Evolutionary conservation across 2,797 vertebrate genomes (phyloP).

Genomic region (Arnoldichthys spilopterus): DNA sequence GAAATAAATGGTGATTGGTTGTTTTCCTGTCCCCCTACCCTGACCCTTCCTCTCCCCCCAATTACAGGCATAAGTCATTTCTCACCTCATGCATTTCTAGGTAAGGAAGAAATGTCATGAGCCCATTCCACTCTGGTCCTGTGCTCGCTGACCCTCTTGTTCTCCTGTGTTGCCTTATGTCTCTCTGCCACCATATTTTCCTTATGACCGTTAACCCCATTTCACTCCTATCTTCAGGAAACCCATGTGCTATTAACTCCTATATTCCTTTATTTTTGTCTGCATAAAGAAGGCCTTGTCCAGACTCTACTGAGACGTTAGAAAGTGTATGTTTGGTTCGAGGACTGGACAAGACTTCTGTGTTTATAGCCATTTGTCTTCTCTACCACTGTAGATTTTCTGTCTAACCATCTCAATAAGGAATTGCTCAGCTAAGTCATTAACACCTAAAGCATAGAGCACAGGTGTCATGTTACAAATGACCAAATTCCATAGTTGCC

Average conservation of each 20-base stretch:
- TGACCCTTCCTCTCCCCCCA: conserved; percentile 60
- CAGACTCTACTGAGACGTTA: not conserved
- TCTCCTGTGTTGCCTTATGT: not conserved
- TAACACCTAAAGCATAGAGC: too few species aligned
- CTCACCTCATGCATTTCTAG: conserved; percentile 95
- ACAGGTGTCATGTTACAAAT: too few species aligned
- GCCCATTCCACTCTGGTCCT: conserved; percentile 41
- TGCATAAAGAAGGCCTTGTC: conserved; percentile 25
- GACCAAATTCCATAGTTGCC: too few species aligned
- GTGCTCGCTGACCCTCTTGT: not conserved
- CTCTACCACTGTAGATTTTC: not conserved
- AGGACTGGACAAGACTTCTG: conserved; percentile 5
- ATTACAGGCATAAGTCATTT: conserved; percentile 94
- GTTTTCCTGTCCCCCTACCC: conserved; percentile 54
- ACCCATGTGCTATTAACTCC: conserved; percentile 19
- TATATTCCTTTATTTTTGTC: conserved; percentile 1
- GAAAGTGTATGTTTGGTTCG: not conserved
- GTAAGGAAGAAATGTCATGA: conserved; percentile 90
- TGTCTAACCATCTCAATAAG: not conserved
- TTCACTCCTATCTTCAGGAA: not conserved
- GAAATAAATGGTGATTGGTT: conserved; percentile 61
- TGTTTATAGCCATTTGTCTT: not conserved
- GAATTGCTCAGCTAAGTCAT: not conserved
- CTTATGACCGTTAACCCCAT: conserved; percentile 13
- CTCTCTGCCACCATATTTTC: conserved; percentile 7